Evolutionary conservation across 2,888 invertebrate species (phyloP), one percentile per base, ranked within the genome.

Genomic region (Napeogenes sylphis): DNA sequence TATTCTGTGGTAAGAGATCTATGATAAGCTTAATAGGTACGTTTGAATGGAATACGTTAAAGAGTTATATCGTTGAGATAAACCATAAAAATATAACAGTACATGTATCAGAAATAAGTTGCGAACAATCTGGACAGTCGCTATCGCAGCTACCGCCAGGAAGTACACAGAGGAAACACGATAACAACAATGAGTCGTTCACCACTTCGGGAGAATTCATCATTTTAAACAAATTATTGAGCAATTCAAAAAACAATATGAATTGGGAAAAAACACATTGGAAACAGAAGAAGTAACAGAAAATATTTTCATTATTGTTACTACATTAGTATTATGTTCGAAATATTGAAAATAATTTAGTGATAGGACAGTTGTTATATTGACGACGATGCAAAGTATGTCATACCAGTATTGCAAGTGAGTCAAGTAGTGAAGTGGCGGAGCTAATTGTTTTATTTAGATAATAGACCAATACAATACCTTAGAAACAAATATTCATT

Each of bases 141-240:
- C 82, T 88, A 88, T 89, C 88, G 74, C 71, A 79, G 74, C 71
- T 77, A 75, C 75, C 71, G 76, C 75, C 78, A 87, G 88, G 88
- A 90, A 89, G 78, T 73, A 75, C 73, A 71, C 75, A 77, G 77
- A 84, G 88, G 90, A 89, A 87, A 80, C 77, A 71, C 78, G 90
- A 89, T 89, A 90, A 85, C 79, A 77, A 74, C 78, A 71, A 78
- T 79, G 79, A 81, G 79, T 79, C 75, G 81, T 78, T 84, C 82
- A 80, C 78, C 81, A 75, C 67, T 77, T 74, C 68, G 63, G 71
- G 73, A 74, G 73, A 73, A 77, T 62, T 63, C 66, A 64, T 56
- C 32, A 58, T 56, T 61, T 60, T 45, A 63, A 47, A 68, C 64
- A 55, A 53, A 56, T 4, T 14, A 47, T 47, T 47, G n/a, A 47